phyloP scores from a whole-genome alignment of 2,888 invertebrate species.

The Lordiphosa andalusiaca region DNA sequence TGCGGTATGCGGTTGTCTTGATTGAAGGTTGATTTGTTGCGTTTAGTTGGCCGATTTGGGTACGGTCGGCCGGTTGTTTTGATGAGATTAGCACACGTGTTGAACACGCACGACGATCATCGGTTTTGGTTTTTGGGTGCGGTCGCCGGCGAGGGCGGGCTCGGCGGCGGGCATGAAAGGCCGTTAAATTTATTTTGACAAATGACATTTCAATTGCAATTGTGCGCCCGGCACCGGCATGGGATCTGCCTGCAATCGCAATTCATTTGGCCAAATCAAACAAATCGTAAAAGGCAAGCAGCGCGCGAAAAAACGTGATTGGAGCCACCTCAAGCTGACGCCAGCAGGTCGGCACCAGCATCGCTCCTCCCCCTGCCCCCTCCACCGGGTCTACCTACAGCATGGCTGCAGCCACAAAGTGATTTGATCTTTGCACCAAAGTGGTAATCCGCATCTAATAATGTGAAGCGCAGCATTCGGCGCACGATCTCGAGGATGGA shows the following conservation, averaged over 20 bases:
- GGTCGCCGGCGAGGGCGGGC: slow-evolving; percentile 19
- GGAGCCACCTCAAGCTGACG: slow-evolving; percentile 67
- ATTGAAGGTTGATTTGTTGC: slow-evolving; percentile 77
- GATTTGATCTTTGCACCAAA: slow-evolving; percentile 73
- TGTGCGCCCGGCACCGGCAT: slow-evolving; percentile 44
- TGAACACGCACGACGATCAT: slow-evolving; percentile 63
- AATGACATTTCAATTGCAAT: slow-evolving; percentile 78
- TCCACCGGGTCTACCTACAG: slow-evolving; percentile 50
- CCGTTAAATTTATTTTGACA: slow-evolving; percentile 77
- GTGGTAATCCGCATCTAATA: slow-evolving; percentile 78
- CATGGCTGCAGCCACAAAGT: slow-evolving; percentile 61
- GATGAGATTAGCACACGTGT: slow-evolving; percentile 78
- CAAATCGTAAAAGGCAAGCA: slow-evolving; percentile 71
- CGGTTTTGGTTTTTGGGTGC: slow-evolving; percentile 19
- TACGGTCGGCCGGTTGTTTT: slow-evolving; percentile 45
- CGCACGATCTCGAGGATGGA: slow-evolving; percentile 68
- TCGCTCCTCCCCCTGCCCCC: slow-evolving; percentile 7
- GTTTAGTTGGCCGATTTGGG: slow-evolving; percentile 46
- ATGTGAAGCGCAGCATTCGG: slow-evolving; percentile 77
- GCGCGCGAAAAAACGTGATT: slow-evolving; percentile 64
- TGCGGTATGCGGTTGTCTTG: slow-evolving; percentile 56
- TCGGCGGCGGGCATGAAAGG: slow-evolving; percentile 54
- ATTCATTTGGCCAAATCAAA: slow-evolving; percentile 72
- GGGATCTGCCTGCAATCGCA: slow-evolving; percentile 48
- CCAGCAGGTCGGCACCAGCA: slow-evolving; percentile 41